These are phyloP conservation scores for Asteroscopus sphinx DNA, from an alignment of 2,888 invertebrate species.

Conservation along the genomic window DNA sequence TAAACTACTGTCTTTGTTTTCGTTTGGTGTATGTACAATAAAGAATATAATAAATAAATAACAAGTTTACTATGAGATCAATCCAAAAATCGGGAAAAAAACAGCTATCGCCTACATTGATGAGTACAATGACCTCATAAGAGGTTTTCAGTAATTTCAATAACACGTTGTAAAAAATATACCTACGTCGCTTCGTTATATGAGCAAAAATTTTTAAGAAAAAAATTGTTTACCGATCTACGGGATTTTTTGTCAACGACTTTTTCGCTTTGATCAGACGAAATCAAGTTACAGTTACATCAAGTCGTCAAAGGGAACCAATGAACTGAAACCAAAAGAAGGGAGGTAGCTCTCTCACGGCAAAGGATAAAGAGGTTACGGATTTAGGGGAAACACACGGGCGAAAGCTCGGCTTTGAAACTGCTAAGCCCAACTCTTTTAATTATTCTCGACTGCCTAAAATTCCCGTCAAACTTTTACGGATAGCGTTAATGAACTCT, in stretches of 20 bases:
- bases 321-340: conserved; percentile 61
- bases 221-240: conserved; percentile 27
- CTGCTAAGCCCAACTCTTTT: conserved; percentile 73
- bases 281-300: conserved; percentile 61
- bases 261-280: conserved; percentile 49
- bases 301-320: conserved; percentile 59
- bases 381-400: conserved; percentile 59
- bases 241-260: conserved; percentile 21
- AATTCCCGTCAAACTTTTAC: conserved; percentile 65
- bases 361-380: conserved; percentile 63
- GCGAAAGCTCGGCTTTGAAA: conserved; percentile 68
- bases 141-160: too few species aligned
- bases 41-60: too few species aligned
- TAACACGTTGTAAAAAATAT: too few species aligned
- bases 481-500: conserved; percentile 68
- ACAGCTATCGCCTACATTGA: too few species aligned
- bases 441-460: conserved; percentile 72
- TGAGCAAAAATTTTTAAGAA: conserved; percentile 8
- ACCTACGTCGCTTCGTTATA: conserved; percentile 3
- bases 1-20: too few species aligned
- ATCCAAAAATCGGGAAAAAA: too few species aligned
- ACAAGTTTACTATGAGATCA: too few species aligned
- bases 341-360: conserved; percentile 42
- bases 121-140: too few species aligned
- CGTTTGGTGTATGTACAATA: too few species aligned